A percentile compares a stretch with the other conserved stretches of the same genome.
These are phyloP conservation scores for Nymphalis polychloros DNA, from an alignment of 2,888 invertebrate species.

Conservation along the genomic window DNA sequence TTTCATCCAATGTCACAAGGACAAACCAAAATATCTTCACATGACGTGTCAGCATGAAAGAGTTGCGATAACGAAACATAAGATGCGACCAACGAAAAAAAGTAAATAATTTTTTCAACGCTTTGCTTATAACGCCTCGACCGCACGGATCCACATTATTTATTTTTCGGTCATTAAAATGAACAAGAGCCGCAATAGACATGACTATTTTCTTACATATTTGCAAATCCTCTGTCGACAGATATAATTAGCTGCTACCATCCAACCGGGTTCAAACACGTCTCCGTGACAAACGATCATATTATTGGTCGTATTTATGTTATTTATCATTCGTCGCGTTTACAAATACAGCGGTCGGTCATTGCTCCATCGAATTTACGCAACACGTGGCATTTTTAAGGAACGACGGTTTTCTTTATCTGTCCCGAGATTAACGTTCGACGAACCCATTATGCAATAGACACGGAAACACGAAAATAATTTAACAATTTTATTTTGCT, in stretches of 20 bases:
- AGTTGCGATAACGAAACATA: neutral
- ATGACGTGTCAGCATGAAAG: neutral
- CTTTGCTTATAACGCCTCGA: too few species aligned
- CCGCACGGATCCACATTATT: neutral
- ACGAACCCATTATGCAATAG: constrained; percentile 39
- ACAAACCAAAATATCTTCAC: neutral
- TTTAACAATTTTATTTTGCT: neutral
- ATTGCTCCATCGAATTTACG: constrained; percentile 57
- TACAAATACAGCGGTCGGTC: constrained; percentile 53
- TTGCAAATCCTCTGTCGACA: constrained; percentile 52
- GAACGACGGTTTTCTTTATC: constrained; percentile 33
- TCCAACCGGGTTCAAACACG: constrained; percentile 46
- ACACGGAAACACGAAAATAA: neutral
- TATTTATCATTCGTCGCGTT: constrained; percentile 53
- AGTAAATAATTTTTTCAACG: too few species aligned
- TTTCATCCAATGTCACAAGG: neutral
- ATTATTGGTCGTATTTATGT: constrained; percentile 58
- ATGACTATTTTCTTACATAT: constrained; percentile 37
- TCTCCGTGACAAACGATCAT: constrained; percentile 53
- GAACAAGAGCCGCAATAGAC: neutral
- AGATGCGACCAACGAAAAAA: neutral
- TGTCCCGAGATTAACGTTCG: constrained; percentile 40
- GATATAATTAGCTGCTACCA: constrained; percentile 60
- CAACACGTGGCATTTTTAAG: constrained; percentile 41
- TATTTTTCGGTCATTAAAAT: neutral